Base-by-base conservation (phyloP, 1,140 invertebrate species). In the Meloidogyne floridensis region DNA sequence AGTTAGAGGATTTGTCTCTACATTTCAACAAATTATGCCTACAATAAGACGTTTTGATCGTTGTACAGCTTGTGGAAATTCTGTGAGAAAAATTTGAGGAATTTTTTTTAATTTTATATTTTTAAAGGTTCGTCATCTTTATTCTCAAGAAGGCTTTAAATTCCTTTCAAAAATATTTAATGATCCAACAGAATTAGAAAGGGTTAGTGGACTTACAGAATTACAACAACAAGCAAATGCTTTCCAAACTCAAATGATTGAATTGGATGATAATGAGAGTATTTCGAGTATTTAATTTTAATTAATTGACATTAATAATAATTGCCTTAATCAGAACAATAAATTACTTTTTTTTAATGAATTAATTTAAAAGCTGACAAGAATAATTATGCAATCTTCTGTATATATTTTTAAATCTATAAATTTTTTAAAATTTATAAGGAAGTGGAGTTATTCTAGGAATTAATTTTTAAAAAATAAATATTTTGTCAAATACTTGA, bases 21-120 rank as follows among this genome's bases (percentile, higher is more conserved):
- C 83, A n/a, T 87, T 85, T 71, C 86, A 87, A 54, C 72, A 42
- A n/a, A 87, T 86, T 77, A 87, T 75, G 54, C 82, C 82, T 15
- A 83, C 82, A 42, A 80, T 83, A n/a, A 43, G 82, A 13, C 82
- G 82, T 32, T 83, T 83, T 71, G 82, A 82, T 53, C 65, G 78
- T n/a, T 84, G 84, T 20, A 82, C 83, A n/a, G 83, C 84, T 69
- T 86, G 85, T 75, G 84, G 83, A 15, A 70, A 65, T 15, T 75
- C 74, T 13, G 86, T 88, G 43, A 47, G 47, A 47, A 47, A 15
- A 11, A 18, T 71, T 15, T 43, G 20, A 10, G 11, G 3, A 47
- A 43, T 18, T 78, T 43, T 59, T 77, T 70, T 15, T 2, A 10
- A n/a, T 7, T 70, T 2, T 9, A 20, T 11, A 47, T 13, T 42